A percentile compares a stretch with the other conserved stretches of the same genome.
phyloP scores from a whole-genome alignment of 2,888 invertebrate genomes.

The Elysia crispata region DNA sequence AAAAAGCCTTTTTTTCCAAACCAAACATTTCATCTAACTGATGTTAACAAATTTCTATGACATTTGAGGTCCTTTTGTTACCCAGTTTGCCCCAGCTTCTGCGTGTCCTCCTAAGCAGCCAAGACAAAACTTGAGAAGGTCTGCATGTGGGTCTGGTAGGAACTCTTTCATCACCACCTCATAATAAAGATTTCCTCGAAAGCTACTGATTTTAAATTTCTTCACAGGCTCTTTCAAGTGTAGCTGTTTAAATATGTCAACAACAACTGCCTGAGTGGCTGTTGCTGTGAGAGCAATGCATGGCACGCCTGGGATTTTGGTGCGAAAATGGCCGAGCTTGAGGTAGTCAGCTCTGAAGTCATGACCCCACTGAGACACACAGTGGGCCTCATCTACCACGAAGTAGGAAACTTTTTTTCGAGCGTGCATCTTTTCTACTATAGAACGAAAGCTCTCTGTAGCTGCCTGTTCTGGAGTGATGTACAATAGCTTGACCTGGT shows the following conservation, averaged over 20 bases:
- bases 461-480: constrained; percentile 98
- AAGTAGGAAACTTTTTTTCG: constrained; percentile 90
- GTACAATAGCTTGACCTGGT: constrained; percentile 87
- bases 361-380: constrained; percentile 98
- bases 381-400: constrained; percentile 90
- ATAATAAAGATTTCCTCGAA: constrained; percentile 94
- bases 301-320: constrained; percentile 83
- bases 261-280: constrained; percentile 81
- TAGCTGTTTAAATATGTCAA: constrained; percentile 82
- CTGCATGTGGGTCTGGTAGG: constrained; percentile 86
- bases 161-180: constrained; percentile 90
- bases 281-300: constrained; percentile 98
- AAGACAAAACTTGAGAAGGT: constrained; percentile 81
- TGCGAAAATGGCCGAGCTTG: constrained; percentile 85
- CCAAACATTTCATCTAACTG: too few species aligned
- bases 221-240: constrained; percentile 83
- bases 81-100: constrained; percentile 58
- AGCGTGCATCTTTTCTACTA: constrained; percentile 85
- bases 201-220: constrained; percentile 84
- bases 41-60: too few species aligned
- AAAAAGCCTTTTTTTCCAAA: too few species aligned
- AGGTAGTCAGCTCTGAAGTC: constrained; percentile 96
- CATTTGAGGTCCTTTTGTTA: constrained; percentile 41
- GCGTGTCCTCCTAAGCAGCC: constrained; percentile 62
- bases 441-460: constrained; percentile 80